Evolutionary conservation across 2,113 vertebrate species (phyloP), one percentile per base, ranked within the genome.

Genomic region (Brienomyrus brachyistius): DNA sequence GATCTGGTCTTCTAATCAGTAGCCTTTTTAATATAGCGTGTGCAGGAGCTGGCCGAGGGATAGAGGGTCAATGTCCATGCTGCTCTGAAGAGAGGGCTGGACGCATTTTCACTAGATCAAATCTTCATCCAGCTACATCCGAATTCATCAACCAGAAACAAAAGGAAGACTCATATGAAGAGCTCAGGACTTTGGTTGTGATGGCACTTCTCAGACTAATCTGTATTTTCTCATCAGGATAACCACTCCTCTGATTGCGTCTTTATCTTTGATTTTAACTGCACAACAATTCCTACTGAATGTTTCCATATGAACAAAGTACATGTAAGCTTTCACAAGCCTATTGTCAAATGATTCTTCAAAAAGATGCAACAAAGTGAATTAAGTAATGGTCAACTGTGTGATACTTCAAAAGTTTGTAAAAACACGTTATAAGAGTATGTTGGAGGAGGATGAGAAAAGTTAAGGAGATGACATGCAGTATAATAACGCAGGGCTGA

Each of bases 241-340:
- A 31, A 43, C 23, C 89, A 59, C 40, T 89, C 13, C 13, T 45
- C 40, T 89, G 89, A 89, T 89, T 84, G 82, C 54, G 48, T 84
- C 54, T 62, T 85, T 56, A 52, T 52, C 89, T 85, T 85, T 85
- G 82, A 89, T 89, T 84, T 47, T 89, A 51, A 77, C 43, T n/a
- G 15, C 66, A 52, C 47, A 11, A 35, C 48, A 89, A 80, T 35
- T 48, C 31, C n/a, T 77, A 80, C 74, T 17, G 88, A 89, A 66
- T 80, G 45, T 52, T 35, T 47, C 45, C 88, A 89, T 80, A 17
- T 89, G 70, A 70, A n/a, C 31, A 31, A 5, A 11, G 48, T 9
- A 40, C 51, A 27, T 52, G 52, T 80, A 80, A 80, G 48, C 88
- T 80, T 45, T 89, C 88, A 89, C 27, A 19, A 48, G 45, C 27